Base-by-base conservation (phyloP, 2,888 invertebrate genomes). In the Slavum lentiscoides region DNA sequence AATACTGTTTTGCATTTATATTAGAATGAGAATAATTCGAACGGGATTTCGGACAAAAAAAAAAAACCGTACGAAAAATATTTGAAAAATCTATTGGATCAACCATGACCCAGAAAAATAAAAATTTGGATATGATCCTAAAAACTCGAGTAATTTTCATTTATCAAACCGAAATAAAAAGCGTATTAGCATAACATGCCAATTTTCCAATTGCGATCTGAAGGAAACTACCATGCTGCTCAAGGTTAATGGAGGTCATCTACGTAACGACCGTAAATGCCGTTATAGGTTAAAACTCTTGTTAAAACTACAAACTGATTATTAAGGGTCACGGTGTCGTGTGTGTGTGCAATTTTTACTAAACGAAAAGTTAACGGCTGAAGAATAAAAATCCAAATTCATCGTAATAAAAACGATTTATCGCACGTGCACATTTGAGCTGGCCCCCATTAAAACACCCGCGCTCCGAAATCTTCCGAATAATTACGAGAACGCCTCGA, bases 201-300 rank as follows among this genome's bases (percentile, higher is more conserved):
- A 76, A 77, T 70, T 75, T 70, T 43, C 30, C 43, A 17, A 62
- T 55, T 66, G 8, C 21, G 7, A 49, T 61, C 53, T 66, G 43
- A 62, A 82, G 67, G 53, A 62, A 61, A 68, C n/a, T 19, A 73
- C 30, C 30, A 30, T 30, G 2, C 53, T 43, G 49, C 49, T 76
- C 70, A 82, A 76, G 69, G 77, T 72, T 64, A 64, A 62, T 21
- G 66, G 55, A 66, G 69, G 80, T 80, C 80, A 80, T 58, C 23
- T 43, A 39, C 9, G 17, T 53, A 53, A 67, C 59, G 43, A 64
- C 37, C 2, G 13, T 58, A 37, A 30, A 39, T n/a, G 49, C 9
- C 66, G 74, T 30, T 30, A 30, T 30, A 30, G 30, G 30, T 30
- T 30, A 30, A 4, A 30, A 30, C 30, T 30, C 1, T 30, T 64